Evolutionary conservation across 2,113 vertebrate species (phyloP).

Genomic region (Drymodes brunneopygia): DNA sequence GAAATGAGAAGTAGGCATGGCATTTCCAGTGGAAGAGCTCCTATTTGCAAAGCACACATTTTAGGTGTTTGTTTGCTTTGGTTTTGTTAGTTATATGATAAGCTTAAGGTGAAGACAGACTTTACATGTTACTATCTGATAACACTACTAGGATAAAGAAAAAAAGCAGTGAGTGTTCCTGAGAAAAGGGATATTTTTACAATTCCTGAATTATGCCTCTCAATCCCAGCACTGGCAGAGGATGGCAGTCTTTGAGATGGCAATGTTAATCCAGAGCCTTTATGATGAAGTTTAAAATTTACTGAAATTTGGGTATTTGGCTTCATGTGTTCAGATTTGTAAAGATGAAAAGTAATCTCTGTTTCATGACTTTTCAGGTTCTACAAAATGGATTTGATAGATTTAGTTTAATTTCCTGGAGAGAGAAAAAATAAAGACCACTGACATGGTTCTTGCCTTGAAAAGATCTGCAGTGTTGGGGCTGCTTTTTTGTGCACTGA

Average conservation of each 20-base stretch:
- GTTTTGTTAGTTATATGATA: background rate
- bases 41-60: background rate
- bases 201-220: background rate
- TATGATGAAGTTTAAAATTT: background rate
- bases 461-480: background rate
- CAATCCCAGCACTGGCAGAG: background rate
- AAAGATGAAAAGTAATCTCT: background rate
- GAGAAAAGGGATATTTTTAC: background rate
- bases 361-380: background rate
- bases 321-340: background rate
- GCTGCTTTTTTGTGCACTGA: background rate
- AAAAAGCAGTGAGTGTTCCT: background rate
- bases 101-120: background rate
- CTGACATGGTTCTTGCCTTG: background rate
- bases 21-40: constrained; percentile 50
- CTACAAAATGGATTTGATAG: background rate
- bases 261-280: background rate
- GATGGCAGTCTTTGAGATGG: background rate
- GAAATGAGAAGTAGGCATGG: constrained; percentile 14
- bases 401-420: background rate
- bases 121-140: background rate
- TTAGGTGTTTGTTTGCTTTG: background rate
- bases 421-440: background rate
- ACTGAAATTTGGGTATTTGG: background rate
- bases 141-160: background rate